A percentile compares a stretch with the other conserved stretches of the same genome.
Conservation (phyloP, 2,113 vertebrate species). For the Emydura subglobosa region DNA sequence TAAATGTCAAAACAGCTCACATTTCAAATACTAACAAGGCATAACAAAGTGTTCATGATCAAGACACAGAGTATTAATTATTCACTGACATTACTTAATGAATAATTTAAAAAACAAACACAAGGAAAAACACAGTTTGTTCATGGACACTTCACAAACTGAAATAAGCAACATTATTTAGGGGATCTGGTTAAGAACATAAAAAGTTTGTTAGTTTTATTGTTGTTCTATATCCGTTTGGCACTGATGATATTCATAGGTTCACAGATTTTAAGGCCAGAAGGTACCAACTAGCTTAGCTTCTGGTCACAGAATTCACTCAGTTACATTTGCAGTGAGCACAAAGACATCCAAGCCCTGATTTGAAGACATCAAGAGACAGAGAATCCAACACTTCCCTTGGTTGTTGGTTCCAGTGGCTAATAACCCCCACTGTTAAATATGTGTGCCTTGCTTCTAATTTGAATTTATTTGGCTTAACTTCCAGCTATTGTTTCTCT, state of each 20-base stretch:
- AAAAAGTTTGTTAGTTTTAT: background rate
- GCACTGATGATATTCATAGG: background rate
- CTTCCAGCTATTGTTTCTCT: background rate
- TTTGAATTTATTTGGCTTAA: background rate
- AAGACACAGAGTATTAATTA: background rate
- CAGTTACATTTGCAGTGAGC: background rate
- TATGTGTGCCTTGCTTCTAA: background rate
- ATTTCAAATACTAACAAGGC: background rate
- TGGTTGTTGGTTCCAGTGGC: background rate
- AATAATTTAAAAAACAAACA: background rate
- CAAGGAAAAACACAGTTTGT: background rate
- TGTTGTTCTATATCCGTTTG: background rate
- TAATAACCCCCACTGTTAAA: background rate
- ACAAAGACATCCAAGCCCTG: background rate
- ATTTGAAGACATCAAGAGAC: background rate
- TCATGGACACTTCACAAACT: background rate
- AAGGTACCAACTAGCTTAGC: background rate
- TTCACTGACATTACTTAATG: background rate
- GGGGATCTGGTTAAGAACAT: background rate
- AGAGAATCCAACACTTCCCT: background rate
- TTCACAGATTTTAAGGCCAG: background rate
- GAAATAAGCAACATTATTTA: background rate
- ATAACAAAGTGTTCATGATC: background rate
- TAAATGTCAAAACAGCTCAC: background rate
- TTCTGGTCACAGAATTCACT: background rate